A percentile compares a stretch with the other conserved stretches of the same genome.
Conservation (phyloP, 2,113 vertebrate species). For the Lycaon pictus region DNA sequence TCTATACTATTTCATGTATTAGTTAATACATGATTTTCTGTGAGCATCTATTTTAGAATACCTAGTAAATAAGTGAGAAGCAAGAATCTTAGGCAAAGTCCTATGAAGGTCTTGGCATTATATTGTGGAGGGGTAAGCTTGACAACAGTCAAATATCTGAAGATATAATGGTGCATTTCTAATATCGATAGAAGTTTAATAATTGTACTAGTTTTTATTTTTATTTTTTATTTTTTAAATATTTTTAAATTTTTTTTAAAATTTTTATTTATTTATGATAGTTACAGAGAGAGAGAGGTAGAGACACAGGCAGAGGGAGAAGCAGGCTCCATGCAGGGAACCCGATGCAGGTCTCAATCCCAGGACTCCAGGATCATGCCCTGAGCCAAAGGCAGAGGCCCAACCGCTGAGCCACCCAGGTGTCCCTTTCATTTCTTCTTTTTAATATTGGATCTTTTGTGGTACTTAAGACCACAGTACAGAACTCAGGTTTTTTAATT, state of each 20-base stretch:
- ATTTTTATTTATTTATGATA: too few relatives aligned
- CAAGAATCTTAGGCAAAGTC: neutral
- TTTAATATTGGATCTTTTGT: conserved; percentile 26
- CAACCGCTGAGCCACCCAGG: too few relatives aligned
- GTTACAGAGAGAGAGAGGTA: too few relatives aligned
- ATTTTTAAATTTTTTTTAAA: too few relatives aligned
- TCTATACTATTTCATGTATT: neutral
- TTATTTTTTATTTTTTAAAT: too few relatives aligned
- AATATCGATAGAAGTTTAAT: conserved; percentile 38
- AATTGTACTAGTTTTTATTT: neutral
- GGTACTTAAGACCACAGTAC: neutral
- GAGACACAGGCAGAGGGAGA: too few relatives aligned
- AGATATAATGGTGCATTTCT: neutral
- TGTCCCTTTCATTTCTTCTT: neutral
- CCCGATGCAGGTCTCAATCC: too few relatives aligned
- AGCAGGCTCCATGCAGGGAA: too few relatives aligned
- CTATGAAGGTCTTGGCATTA: neutral
- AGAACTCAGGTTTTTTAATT: conserved; percentile 29
- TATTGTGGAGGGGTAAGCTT: neutral
- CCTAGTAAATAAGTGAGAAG: neutral
- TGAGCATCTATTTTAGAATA: conserved; percentile 6
- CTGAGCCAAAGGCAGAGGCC: too few relatives aligned
- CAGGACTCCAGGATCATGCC: too few relatives aligned
- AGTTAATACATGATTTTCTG: conserved; percentile 20
- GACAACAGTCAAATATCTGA: neutral